Evolutionary conservation across 1,140 invertebrate species (phyloP).

Genomic region (Drosophila hydei): DNA sequence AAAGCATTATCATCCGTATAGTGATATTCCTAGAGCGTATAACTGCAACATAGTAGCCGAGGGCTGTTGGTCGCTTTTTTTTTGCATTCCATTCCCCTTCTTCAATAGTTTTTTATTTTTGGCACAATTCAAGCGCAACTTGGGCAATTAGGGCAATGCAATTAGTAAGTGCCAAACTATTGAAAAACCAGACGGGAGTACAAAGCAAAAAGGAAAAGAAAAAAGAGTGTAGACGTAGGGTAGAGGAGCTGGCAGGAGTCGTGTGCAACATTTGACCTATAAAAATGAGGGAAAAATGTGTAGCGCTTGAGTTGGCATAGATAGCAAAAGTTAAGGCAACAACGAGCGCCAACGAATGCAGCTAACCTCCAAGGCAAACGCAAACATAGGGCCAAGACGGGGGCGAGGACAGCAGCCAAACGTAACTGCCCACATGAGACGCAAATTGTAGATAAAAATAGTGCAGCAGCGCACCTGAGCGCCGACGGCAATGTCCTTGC

Average conservation of each 20-base stretch:
- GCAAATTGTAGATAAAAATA: constrained; percentile 39
- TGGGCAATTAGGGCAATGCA: constrained; percentile 74
- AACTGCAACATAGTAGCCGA: no score
- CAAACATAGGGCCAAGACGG: background rate
- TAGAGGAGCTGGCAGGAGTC: background rate
- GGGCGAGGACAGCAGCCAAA: constrained; percentile 25
- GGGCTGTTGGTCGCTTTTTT: background rate
- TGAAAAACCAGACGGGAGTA: constrained; percentile 60
- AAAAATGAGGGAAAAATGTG: constrained; percentile 42
- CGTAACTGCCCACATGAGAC: constrained; percentile 61
- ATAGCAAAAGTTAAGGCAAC: constrained; percentile 11
- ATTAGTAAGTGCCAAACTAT: constrained; percentile 70
- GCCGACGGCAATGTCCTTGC: constrained; percentile 60
- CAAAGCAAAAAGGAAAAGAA: background rate
- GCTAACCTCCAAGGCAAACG: constrained; percentile 4
- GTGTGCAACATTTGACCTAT: constrained; percentile 51
- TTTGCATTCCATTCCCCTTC: constrained; percentile 1
- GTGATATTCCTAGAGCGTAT: no score
- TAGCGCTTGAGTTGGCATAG: constrained; percentile 24
- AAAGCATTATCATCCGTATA: no score
- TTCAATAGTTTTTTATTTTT: constrained; percentile 45
- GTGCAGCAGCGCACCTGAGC: constrained; percentile 35
- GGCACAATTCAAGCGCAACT: constrained; percentile 72
- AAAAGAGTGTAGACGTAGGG: background rate
- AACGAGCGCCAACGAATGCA: background rate